phyloP scores from a whole-genome alignment of 2,888 invertebrate genomes.

The Ganaspis brasiliensis region DNA sequence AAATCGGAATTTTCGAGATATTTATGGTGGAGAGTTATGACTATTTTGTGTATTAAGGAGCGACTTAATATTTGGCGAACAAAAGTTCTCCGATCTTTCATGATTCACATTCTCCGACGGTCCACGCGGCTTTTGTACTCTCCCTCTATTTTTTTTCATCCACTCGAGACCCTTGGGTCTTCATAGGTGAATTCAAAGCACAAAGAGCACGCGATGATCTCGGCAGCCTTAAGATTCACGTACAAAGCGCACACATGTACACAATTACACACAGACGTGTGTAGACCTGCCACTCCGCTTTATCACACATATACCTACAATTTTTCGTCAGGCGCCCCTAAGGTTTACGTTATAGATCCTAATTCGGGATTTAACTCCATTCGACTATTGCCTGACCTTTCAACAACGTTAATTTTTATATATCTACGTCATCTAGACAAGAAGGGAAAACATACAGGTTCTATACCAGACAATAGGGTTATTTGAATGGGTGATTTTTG shows the following conservation, averaged over 20 bases:
- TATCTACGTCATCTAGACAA: conserved; percentile 34
- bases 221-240: conserved; percentile 35
- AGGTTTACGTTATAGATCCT: conserved; percentile 31
- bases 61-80: conserved; percentile 37
- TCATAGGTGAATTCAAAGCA: conserved; percentile 40
- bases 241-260: conserved; percentile 14
- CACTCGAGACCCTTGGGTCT: conserved; percentile 39
- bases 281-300: conserved; percentile 23
- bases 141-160: conserved; percentile 31
- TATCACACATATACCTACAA: background rate
- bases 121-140: conserved; percentile 33
- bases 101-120: conserved; percentile 32
- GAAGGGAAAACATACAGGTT: conserved; percentile 42
- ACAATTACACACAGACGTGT: background rate
- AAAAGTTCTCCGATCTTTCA: conserved; percentile 38
- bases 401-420: conserved; percentile 40
- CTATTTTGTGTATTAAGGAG: conserved; percentile 36
- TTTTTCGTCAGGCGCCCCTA: conserved; percentile 9
- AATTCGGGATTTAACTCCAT: conserved; percentile 43
- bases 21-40: conserved; percentile 39
- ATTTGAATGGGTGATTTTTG: conserved; percentile 32
- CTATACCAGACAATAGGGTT: conserved; percentile 27
- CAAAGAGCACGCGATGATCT: conserved; percentile 41
- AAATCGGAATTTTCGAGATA: conserved; percentile 32
- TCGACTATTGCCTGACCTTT: conserved; percentile 43